Evolutionary conservation across 1,140 invertebrate species (phyloP).

Genomic region (Parapsyche elsis): DNA sequence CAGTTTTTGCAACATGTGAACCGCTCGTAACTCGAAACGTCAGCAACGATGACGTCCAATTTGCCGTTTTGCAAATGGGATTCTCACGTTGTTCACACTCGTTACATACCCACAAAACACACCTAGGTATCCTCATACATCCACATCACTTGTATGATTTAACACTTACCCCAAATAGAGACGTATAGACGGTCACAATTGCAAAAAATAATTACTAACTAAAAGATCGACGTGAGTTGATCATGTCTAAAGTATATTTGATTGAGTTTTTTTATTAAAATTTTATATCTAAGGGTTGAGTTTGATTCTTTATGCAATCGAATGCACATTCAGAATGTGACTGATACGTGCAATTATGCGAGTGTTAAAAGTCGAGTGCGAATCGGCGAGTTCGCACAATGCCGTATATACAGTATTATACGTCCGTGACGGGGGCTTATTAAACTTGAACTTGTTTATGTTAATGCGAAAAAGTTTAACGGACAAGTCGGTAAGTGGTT

Average conservation of each 20-base stretch:
- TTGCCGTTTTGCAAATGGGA: slow-evolving; percentile 42
- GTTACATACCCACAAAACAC: neutral
- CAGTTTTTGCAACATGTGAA: slow-evolving; percentile 13
- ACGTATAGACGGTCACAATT: neutral
- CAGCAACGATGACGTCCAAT: slow-evolving; percentile 37
- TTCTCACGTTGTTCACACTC: slow-evolving; percentile 24
- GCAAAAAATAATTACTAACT: neutral
- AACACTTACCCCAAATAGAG: slow-evolving; percentile 35
- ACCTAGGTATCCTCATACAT: neutral
- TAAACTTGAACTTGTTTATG: slow-evolving; percentile 51
- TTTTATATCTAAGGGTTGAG: too few species aligned
- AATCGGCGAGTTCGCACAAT: slow-evolving; percentile 2
- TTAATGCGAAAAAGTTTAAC: slow-evolving; percentile 53
- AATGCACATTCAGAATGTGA: too few species aligned
- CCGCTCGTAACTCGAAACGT: slow-evolving; percentile 34
- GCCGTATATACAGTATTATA: neutral
- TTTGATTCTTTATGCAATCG: too few species aligned
- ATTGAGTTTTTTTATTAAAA: too few species aligned
- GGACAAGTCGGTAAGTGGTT: slow-evolving; percentile 52
- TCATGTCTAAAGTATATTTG: too few species aligned
- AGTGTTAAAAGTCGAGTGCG: neutral
- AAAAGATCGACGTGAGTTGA: too few species aligned
- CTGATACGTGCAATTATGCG: slow-evolving; percentile 5
- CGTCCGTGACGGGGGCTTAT: slow-evolving; percentile 38
- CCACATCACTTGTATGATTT: slow-evolving; percentile 5